Base-by-base conservation (phyloP, 2,113 vertebrate genomes). In the Parus major region DNA sequence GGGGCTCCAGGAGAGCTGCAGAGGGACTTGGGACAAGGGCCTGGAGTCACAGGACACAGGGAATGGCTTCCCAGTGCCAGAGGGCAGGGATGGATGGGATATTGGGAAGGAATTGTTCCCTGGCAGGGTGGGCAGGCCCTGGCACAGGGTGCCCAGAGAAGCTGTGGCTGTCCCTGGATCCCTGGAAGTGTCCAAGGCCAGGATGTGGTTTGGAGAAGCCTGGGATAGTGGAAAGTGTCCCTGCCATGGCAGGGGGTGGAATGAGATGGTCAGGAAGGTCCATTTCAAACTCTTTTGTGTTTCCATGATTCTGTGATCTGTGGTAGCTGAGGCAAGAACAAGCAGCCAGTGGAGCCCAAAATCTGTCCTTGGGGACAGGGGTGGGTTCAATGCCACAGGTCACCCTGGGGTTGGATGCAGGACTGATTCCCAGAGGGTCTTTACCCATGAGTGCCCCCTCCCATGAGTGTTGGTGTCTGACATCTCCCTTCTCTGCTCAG, bases 401-500 rank as follows among this genome's bases (percentile, higher is more conserved):
- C 2, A 2, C 59, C 35, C 55, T 5, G 9, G 19, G 22, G 41
- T 10, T 80, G 83, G 17, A 24, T 69, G 35, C 55, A 56, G 46
- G 31, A 69, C 42, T 3, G 15, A 24, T 71, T 25, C 35, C 35
- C 39, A 42, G n/a, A 56, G 46, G n/a, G 20, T 57, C 36, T 56
- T n/a, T 15, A 23, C 9, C 71, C 46, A 13, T 4, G 15, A 16
- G 16, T 47, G 33, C 7, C 59, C 24, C 21, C 44, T 60, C 17
- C 33, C 20, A 9, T 15, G 19, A 55, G 41, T 15, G 4, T 35
- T 7, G 7, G 21, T 11, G 1, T 77, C 59, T 72, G 11, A 86
- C 1, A 3, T 36, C 14, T 86, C 16, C 1, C 31, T 57, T 90
- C 39, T 79, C 36, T 0, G 0, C 55, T 20, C 97, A 99, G 99